Evolutionary conservation across 2,113 vertebrate species (phyloP).

Genomic region (Cercocebus atys): DNA sequence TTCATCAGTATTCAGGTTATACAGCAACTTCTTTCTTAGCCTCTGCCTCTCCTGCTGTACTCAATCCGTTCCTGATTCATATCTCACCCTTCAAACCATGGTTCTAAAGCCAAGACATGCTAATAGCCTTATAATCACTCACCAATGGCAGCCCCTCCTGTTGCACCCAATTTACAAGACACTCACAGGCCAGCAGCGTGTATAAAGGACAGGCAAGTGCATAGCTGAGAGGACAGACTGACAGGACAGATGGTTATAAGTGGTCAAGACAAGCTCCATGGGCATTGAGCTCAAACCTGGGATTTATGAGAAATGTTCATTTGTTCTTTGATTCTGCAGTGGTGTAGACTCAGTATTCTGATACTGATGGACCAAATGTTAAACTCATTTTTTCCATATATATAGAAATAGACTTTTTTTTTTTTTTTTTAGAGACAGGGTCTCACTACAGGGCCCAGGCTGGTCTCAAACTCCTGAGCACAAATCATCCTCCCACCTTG

Average conservation of each 20-base stretch:
- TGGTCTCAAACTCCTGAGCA: too few relatives aligned
- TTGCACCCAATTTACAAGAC: background rate
- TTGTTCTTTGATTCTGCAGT: background rate
- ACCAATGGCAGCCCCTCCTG: background rate
- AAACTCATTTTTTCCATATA: too few relatives aligned
- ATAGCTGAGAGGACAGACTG: background rate
- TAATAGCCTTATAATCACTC: background rate
- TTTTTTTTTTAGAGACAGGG: too few relatives aligned
- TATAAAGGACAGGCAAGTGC: background rate
- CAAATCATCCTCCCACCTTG: too few relatives aligned
- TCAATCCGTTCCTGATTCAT: background rate
- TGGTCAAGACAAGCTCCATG: background rate
- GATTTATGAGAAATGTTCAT: background rate
- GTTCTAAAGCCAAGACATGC: background rate
- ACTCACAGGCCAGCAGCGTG: background rate
- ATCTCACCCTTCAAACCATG: background rate
- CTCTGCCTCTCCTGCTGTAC: background rate
- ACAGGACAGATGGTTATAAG: background rate
- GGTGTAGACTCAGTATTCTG: background rate
- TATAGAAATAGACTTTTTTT: too few relatives aligned
- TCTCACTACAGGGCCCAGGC: too few relatives aligned
- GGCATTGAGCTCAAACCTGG: background rate
- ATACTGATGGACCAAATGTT: background rate
- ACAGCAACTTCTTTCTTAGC: background rate
- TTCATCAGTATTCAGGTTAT: background rate